These are phyloP conservation scores for Archegozetes longisetosus DNA, from an alignment of 1,140 invertebrate genomes.

Conservation along the genomic window DNA sequence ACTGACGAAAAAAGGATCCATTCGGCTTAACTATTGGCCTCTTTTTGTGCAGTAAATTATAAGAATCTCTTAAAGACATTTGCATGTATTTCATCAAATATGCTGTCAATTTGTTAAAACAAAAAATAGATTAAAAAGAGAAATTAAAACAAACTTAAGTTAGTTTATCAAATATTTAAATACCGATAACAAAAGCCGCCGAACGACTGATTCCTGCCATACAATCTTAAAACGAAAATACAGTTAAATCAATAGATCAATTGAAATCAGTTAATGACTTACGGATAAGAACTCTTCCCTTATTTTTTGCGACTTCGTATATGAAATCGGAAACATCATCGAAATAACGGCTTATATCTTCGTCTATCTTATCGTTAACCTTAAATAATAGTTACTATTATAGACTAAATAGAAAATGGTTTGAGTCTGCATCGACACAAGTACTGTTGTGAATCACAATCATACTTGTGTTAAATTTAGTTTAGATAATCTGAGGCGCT, in stretches of 20 bases:
- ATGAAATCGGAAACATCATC: slow-evolving; percentile 8
- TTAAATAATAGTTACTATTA: background rate
- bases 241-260: too few species aligned
- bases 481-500: too few species aligned
- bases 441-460: too few species aligned
- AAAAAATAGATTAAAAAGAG: background rate
- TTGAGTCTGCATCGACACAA: background rate
- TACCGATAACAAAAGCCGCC: slow-evolving; percentile 50
- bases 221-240: slow-evolving; percentile 40
- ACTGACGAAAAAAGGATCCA: slow-evolving; percentile 15
- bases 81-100: slow-evolving; percentile 68
- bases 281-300: slow-evolving; percentile 39
- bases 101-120: slow-evolving; percentile 29
- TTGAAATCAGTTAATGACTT: too few species aligned
- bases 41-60: background rate
- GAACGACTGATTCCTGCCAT: slow-evolving; percentile 75
- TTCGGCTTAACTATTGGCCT: slow-evolving; percentile 11
- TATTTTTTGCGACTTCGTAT: background rate
- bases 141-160: background rate
- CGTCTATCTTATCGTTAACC: slow-evolving; percentile 2
- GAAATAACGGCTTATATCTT: slow-evolving; percentile 5
- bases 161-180: background rate
- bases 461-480: too few species aligned
- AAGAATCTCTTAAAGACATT: slow-evolving; percentile 58
- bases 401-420: background rate